A percentile compares a stretch with the other conserved stretches of the same genome.
Evolutionary conservation across 2,113 vertebrate species (phyloP).

Genomic region (Dipodomys stephensi): DNA sequence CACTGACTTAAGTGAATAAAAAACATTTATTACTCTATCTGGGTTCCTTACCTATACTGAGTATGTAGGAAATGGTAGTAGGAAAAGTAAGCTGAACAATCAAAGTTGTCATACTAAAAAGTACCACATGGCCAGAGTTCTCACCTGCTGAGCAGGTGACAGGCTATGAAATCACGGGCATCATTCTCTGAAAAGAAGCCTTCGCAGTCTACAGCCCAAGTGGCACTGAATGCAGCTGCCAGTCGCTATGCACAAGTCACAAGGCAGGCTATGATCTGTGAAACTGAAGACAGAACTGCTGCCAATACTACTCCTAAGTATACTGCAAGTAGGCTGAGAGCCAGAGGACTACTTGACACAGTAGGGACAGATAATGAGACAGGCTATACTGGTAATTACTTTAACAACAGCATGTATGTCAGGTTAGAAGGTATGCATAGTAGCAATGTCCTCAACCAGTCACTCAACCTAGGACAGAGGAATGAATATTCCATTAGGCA

Average conservation of each 20-base stretch:
- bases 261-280: slow-evolving; percentile 54
- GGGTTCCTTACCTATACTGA: neutral
- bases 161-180: slow-evolving; percentile 42
- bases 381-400: slow-evolving; percentile 47
- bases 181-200: slow-evolving; percentile 50
- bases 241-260: slow-evolving; percentile 40
- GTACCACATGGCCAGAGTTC: slow-evolving; percentile 38
- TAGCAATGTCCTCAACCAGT: slow-evolving; percentile 42
- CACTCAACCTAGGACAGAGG: slow-evolving; percentile 6
- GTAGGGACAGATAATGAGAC: neutral
- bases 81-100: slow-evolving; percentile 38
- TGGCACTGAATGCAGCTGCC: slow-evolving; percentile 56
- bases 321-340: slow-evolving; percentile 25
- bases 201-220: neutral
- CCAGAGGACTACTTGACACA: slow-evolving; percentile 45
- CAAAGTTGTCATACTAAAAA: slow-evolving; percentile 52
- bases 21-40: no score
- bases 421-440: slow-evolving; percentile 4
- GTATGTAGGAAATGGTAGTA: neutral
- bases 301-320: slow-evolving; percentile 45
- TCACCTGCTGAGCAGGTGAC: slow-evolving; percentile 48
- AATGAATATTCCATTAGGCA: slow-evolving; percentile 10
- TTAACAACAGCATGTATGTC: slow-evolving; percentile 29
- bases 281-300: slow-evolving; percentile 56
- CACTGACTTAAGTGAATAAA: no score